Conservation (phyloP, 2,113 vertebrate species). For the Cebus imitator region DNA sequence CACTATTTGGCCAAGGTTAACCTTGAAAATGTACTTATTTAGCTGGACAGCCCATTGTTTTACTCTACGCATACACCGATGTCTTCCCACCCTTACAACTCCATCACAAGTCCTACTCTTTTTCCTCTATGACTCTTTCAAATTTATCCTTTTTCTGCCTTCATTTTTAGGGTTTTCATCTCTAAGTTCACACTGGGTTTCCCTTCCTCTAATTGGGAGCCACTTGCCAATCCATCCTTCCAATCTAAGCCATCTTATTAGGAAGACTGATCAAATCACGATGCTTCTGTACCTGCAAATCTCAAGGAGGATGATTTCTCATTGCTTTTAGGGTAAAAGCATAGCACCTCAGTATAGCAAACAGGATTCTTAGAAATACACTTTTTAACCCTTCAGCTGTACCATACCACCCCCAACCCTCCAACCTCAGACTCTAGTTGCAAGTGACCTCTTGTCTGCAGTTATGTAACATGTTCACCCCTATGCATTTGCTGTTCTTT, state of each 20-base stretch:
- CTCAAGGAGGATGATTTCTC: not conserved
- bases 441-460: not conserved
- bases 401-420: not conserved
- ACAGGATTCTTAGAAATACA: not conserved
- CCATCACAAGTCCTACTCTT: not conserved
- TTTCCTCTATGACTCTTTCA: not conserved
- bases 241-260: not conserved
- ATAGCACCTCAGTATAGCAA: not conserved
- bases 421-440: fast-evolving
- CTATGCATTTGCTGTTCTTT: not conserved
- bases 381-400: not conserved
- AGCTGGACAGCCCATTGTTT: not conserved
- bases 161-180: not conserved
- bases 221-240: not conserved
- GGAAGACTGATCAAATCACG: not conserved
- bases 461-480: not conserved
- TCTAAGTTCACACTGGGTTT: not conserved
- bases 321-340: not conserved
- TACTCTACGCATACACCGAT: fast-evolving
- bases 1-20: not conserved
- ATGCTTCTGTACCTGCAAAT: not conserved
- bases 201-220: not conserved
- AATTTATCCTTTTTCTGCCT: not conserved
- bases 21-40: not conserved
- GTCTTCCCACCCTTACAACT: not conserved